Base-by-base conservation (phyloP, 2,888 invertebrate species). In the Caenorhabditis wallacei region DNA sequence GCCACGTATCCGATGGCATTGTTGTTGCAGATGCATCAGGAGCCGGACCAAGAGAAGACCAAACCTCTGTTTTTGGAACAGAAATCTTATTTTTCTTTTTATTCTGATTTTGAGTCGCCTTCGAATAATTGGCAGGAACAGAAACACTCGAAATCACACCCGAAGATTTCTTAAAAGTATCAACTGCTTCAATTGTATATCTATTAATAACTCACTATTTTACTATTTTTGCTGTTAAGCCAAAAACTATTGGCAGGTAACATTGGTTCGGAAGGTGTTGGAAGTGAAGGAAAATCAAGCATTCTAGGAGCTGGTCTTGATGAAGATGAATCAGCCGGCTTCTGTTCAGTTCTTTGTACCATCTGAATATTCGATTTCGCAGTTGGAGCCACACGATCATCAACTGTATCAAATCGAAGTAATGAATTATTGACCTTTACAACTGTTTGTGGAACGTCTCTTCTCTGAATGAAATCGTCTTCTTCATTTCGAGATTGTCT, bases 351-450 rank as follows among this genome's bases (percentile, higher is more conserved):
- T 66, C 71, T 26, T 22, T 76, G 68, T 4, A 82, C 40, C 68
- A 82, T 66, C 35, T 78, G 82, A 40, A 82, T 74, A 24, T 82
- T 82, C 11, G 82, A 82, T 43, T 82, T 82, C 11, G 78, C 72
- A 1, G 53, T 53, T 0, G 71, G 63, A 18, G 24, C 26, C 10
- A 57, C 53, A 22, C 68, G 59, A 61, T 78, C 61, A 30, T 76
- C 72, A 7, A 82, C 78, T 2, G 66, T 82, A 20, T 82, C 82
- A 22, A 82, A 82, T 11, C 82, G 59, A 46, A 82, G 51, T 18
- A 68, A 16, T 0, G 72, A 13, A 18, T 82, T 82, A 57, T 82
- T 82, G 18, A 82, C 78, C 63, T 78, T 78, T 0, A 82, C 40
- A 20, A 78, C 68, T 0, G 82, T 46, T 69, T 82, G 82, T 8